A percentile compares a stretch with the other conserved stretches of the same genome.
phyloP scores from a whole-genome alignment of 2,888 invertebrate species.

The Cantharis lateralis region DNA sequence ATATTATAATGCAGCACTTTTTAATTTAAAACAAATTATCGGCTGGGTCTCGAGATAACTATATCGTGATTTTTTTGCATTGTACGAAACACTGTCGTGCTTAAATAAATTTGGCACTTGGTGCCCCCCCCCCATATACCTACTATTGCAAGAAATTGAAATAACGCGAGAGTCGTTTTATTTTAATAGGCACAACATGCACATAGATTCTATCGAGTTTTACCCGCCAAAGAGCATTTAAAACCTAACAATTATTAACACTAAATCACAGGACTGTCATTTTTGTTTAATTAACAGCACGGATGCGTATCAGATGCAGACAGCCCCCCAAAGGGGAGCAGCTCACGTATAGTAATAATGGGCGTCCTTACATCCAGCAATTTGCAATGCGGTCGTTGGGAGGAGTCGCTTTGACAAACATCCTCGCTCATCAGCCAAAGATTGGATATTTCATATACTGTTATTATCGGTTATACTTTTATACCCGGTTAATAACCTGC shows the following conservation, averaged over 20 bases:
- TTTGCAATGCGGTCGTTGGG: slow-evolving; percentile 41
- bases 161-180: background rate
- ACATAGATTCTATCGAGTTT: slow-evolving; percentile 23
- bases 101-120: background rate
- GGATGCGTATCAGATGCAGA: slow-evolving; percentile 49
- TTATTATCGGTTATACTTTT: slow-evolving; percentile 45
- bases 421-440: slow-evolving; percentile 48
- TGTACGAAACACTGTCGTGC: background rate
- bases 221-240: slow-evolving; percentile 35
- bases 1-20: slow-evolving; percentile 17
- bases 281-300: slow-evolving; percentile 53
- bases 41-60: background rate
- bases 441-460: slow-evolving; percentile 48
- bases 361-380: slow-evolving; percentile 46
- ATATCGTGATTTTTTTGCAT: background rate
- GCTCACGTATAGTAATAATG: slow-evolving; percentile 49
- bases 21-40: background rate
- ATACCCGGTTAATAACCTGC: slow-evolving; percentile 41
- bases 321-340: slow-evolving; percentile 44
- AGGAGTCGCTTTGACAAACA: slow-evolving; percentile 44
- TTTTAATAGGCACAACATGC: background rate
- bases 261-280: slow-evolving; percentile 52
- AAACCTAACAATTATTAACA: slow-evolving; percentile 51
- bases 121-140: background rate
- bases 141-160: background rate